These are phyloP conservation scores for Zapornia atra DNA, from an alignment of 2,113 vertebrate species.

Conservation along the genomic window DNA sequence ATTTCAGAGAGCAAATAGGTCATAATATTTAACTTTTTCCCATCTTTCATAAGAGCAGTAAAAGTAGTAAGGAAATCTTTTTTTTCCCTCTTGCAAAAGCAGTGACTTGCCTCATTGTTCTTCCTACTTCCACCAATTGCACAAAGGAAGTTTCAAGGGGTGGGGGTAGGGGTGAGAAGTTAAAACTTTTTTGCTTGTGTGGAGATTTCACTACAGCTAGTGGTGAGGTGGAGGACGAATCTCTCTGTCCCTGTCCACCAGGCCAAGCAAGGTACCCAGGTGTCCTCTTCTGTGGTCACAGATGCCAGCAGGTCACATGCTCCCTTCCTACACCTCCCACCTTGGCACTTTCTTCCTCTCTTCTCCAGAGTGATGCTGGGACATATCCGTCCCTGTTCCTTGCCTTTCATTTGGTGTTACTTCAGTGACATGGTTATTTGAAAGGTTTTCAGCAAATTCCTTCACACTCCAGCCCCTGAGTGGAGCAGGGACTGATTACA, in stretches of 20 bases:
- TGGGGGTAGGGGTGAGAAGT: background rate
- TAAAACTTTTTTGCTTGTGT: background rate
- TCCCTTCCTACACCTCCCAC: background rate
- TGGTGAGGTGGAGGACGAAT: background rate
- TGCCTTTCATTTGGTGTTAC: background rate
- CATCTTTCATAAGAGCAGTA: background rate
- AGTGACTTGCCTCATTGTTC: constrained; percentile 2
- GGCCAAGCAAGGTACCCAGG: background rate
- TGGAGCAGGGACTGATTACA: background rate
- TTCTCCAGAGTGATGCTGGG: background rate
- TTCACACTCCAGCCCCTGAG: background rate
- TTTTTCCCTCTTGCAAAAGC: background rate
- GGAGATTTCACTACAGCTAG: background rate
- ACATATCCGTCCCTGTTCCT: background rate
- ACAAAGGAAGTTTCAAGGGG: background rate
- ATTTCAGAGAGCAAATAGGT: background rate
- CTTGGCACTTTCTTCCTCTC: background rate
- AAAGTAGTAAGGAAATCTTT: background rate
- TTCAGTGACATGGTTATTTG: background rate
- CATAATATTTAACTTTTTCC: background rate
- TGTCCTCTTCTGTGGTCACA: background rate
- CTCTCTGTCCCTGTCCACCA: background rate
- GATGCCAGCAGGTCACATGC: background rate
- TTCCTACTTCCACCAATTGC: background rate
- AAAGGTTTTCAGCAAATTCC: background rate